These are phyloP conservation scores for Casuarius casuarius DNA, from an alignment of 2,113 vertebrate genomes.

Conservation along the genomic window DNA sequence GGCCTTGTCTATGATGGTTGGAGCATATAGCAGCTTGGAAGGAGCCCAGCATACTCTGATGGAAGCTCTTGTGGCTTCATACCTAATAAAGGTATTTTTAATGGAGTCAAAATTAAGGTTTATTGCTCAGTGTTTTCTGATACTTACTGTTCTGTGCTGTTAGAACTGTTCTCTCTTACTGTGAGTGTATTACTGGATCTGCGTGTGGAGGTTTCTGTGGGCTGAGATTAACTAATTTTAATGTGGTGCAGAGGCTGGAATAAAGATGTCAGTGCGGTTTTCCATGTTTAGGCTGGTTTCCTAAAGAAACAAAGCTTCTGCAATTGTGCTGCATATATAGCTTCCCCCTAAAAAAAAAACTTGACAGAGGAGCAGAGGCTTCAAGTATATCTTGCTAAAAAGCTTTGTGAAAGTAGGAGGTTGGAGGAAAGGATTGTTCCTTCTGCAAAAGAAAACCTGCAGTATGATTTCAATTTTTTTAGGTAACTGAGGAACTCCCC, in stretches of 20 bases:
- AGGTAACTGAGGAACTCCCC: background rate
- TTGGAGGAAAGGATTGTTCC: background rate
- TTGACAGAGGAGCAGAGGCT: background rate
- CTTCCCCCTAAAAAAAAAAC: background rate
- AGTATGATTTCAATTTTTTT: background rate
- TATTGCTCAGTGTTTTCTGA: background rate
- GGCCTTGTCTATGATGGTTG: constrained; percentile 98
- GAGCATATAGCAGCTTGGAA: constrained; percentile 92
- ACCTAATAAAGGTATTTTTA: constrained; percentile 90
- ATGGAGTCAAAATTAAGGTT: background rate
- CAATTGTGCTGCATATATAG: accelerated
- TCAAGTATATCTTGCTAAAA: background rate
- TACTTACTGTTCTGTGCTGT: background rate
- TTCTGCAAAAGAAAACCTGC: too few relatives aligned
- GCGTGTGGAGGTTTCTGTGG: accelerated
- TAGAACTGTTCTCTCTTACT: background rate
- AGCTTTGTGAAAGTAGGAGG: background rate
- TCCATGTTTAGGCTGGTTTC: background rate
- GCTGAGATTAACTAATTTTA: background rate
- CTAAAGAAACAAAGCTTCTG: background rate
- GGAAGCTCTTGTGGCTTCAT: constrained; percentile 97
- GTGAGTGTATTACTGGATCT: background rate
- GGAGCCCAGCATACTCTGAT: constrained; percentile 95
- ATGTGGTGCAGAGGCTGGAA: background rate
- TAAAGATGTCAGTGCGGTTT: background rate